phyloP scores from a whole-genome alignment of 2,888 invertebrate genomes.

The Netelia melanura region DNA sequence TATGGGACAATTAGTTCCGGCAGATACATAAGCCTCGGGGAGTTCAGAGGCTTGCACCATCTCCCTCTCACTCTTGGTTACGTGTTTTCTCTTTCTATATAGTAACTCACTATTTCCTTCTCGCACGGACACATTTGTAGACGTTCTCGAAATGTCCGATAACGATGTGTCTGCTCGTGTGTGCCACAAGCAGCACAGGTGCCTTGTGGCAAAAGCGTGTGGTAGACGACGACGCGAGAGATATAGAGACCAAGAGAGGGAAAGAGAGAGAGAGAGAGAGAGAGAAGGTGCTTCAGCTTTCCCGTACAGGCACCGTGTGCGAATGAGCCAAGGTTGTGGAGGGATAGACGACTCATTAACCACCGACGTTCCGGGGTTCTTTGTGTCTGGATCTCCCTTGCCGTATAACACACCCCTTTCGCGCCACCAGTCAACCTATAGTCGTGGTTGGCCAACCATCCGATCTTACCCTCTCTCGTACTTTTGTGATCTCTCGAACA shows the following conservation, averaged over 20 bases:
- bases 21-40: slow-evolving; percentile 81
- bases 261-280: neutral
- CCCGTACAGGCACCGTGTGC: slow-evolving; percentile 54
- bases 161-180: slow-evolving; percentile 50
- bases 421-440: slow-evolving; percentile 53
- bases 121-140: slow-evolving; percentile 32
- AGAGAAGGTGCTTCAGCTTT: neutral
- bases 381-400: slow-evolving; percentile 69
- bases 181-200: slow-evolving; percentile 41
- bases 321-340: slow-evolving; percentile 51
- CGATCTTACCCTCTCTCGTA: slow-evolving; percentile 53
- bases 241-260: neutral
- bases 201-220: slow-evolving; percentile 40
- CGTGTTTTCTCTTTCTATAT: slow-evolving; percentile 50
- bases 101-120: slow-evolving; percentile 40
- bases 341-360: slow-evolving; percentile 79
- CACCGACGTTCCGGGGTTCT: slow-evolving; percentile 74
- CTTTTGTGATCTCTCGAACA: slow-evolving; percentile 43
- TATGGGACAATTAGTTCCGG: slow-evolving; percentile 83
- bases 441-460: slow-evolving; percentile 38
- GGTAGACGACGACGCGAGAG: slow-evolving; percentile 42
- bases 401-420: slow-evolving; percentile 54
- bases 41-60: slow-evolving; percentile 74
- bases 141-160: slow-evolving; percentile 46
- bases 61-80: slow-evolving; percentile 50